A percentile compares a stretch with the other conserved stretches of the same genome.
Evolutionary conservation across 2,113 vertebrate species (phyloP).

Genomic region (Sciurus niger): DNA sequence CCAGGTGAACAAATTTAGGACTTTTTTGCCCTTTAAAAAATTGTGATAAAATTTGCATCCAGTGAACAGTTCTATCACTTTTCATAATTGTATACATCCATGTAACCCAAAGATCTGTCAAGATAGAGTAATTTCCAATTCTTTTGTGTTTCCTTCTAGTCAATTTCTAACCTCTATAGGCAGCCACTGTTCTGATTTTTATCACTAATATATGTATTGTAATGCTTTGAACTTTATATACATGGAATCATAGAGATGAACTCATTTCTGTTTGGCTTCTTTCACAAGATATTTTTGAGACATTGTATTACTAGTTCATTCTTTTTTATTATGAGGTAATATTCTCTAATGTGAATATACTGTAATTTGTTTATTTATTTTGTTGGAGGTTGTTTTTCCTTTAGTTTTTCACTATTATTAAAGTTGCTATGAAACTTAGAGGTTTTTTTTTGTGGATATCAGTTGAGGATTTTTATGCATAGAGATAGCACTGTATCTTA

Average conservation of each 20-base stretch:
- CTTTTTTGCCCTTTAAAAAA: neutral
- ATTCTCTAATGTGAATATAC: neutral
- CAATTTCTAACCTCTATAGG: neutral
- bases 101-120: neutral
- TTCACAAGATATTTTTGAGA: conserved; percentile 48
- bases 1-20: conserved; percentile 11
- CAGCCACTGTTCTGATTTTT: neutral
- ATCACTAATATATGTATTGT: neutral
- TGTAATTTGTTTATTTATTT: neutral
- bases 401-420: neutral
- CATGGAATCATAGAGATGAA: neutral
- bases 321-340: conserved; percentile 12
- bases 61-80: neutral
- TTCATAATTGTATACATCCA: neutral
- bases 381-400: neutral
- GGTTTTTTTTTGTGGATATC: neutral
- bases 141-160: neutral
- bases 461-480: neutral
- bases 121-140: neutral
- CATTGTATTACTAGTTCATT: neutral
- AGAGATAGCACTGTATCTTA: neutral
- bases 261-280: conserved; percentile 31
- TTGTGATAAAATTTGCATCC: neutral
- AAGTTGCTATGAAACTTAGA: neutral
- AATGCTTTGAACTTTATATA: neutral